Percentiles rank a stretch among this genome's conserved stretches.
phyloP scores from a whole-genome alignment of 1,140 invertebrate species.

The Maniola jurtina region DNA sequence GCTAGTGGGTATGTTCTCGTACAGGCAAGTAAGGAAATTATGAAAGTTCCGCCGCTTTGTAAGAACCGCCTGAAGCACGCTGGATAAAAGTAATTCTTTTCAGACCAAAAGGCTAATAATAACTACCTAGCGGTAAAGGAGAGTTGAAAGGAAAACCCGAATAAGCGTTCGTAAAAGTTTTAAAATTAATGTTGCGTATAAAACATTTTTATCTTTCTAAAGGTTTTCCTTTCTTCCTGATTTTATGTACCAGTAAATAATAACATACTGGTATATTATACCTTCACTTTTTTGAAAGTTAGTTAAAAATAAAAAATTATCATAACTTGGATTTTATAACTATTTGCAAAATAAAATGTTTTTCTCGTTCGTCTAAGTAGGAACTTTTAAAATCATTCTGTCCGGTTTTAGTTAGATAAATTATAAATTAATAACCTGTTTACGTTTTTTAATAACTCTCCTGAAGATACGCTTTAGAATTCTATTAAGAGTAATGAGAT shows the following conservation, averaged over 20 bases:
- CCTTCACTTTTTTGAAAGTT: too few relatives aligned
- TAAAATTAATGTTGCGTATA: neutral
- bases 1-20: neutral
- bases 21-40: constrained; percentile 7
- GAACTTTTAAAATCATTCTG: too few relatives aligned
- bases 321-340: too few relatives aligned
- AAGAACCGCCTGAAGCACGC: constrained; percentile 18
- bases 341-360: too few relatives aligned
- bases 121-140: constrained; percentile 12
- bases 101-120: constrained; percentile 22
- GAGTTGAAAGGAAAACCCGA: neutral
- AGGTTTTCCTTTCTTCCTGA: neutral
- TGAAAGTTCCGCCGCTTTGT: constrained; percentile 10
- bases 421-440: neutral
- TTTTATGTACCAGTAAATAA: too few relatives aligned
- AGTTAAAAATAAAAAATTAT: too few relatives aligned
- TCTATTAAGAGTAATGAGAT: constrained; percentile 50
- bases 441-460: constrained; percentile 26
- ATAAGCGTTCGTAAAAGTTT: neutral
- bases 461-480: constrained; percentile 31
- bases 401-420: neutral
- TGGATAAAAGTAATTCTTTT: constrained; percentile 22
- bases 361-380: too few relatives aligned
- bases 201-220: neutral
- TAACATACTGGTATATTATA: too few relatives aligned